phyloP scores from a whole-genome alignment of 2,888 invertebrate species.

The Clostera curtula region DNA sequence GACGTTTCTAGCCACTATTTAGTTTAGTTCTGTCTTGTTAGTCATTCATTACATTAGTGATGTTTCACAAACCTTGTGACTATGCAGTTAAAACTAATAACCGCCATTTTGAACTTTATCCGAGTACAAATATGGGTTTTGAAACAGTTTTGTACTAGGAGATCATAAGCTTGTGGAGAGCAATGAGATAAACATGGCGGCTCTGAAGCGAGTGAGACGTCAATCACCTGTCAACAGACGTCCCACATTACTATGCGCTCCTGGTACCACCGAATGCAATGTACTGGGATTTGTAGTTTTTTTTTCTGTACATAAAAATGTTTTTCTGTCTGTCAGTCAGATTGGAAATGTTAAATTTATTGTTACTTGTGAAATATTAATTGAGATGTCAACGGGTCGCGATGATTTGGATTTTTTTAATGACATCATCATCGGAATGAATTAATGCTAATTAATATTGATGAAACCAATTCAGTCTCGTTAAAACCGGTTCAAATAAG shows the following conservation, averaged over 20 bases:
- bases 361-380: constrained; percentile 18
- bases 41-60: constrained; percentile 72
- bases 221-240: constrained; percentile 70
- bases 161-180: constrained; percentile 26
- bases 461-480: constrained; percentile 1
- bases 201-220: constrained; percentile 66
- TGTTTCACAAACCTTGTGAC: constrained; percentile 32
- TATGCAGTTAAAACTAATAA: constrained; percentile 3
- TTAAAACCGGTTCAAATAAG: too few relatives aligned
- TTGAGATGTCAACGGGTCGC: constrained; percentile 19
- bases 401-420: not conserved
- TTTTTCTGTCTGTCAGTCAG: constrained; percentile 27
- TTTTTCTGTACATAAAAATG: constrained; percentile 31
- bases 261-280: constrained; percentile 55
- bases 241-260: constrained; percentile 59
- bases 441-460: not conserved
- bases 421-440: not conserved
- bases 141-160: constrained; percentile 8
- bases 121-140: constrained; percentile 7
- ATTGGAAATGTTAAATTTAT: constrained; percentile 24
- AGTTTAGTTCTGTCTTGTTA: constrained; percentile 71
- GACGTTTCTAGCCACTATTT: constrained; percentile 63
- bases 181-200: constrained; percentile 68
- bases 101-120: constrained; percentile 22
- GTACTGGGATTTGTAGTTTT: constrained; percentile 38